Percentiles rank a stretch among this genome's conserved stretches.
phyloP scores from a whole-genome alignment of 2,888 invertebrate species.

The Scaptomyza tumidula region DNA sequence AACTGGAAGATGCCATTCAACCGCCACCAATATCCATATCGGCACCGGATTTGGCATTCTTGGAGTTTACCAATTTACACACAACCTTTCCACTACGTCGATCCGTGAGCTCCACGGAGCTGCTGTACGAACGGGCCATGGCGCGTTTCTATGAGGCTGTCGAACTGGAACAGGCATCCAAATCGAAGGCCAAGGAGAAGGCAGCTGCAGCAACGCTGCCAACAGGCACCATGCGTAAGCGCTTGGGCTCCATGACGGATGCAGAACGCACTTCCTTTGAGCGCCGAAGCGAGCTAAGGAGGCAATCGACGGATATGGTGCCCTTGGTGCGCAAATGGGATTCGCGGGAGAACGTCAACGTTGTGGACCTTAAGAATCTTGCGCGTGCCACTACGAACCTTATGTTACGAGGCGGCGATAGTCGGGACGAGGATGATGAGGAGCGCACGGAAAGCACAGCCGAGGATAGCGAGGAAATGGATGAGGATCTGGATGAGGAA shows the following conservation, averaged over 20 bases:
- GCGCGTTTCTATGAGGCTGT: conserved; percentile 92
- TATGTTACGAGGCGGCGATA: conserved; percentile 31
- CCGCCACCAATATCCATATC: conserved; percentile 93
- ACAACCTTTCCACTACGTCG: conserved; percentile 87
- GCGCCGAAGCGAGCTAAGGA: conserved; percentile 84
- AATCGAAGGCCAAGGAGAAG: conserved; percentile 73
- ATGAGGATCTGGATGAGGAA: conserved; percentile 63
- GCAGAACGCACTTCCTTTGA: conserved; percentile 85
- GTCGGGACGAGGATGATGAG: conserved; percentile 61
- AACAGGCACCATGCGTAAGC: conserved; percentile 81
- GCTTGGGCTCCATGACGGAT: conserved; percentile 86
- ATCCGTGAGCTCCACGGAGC: conserved; percentile 92
- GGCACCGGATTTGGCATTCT: conserved; percentile 90
- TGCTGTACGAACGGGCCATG: conserved; percentile 93
- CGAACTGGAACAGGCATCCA: conserved; percentile 89
- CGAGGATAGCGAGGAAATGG: conserved; percentile 69
- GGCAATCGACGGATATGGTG: conserved; percentile 85
- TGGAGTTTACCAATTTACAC: conserved; percentile 86
- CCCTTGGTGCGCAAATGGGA: conserved; percentile 79
- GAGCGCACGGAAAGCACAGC: conserved; percentile 80
- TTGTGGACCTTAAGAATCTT: conserved; percentile 48
- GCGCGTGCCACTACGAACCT: conserved; percentile 51
- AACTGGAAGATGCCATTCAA: conserved; percentile 88
- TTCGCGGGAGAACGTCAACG: conserved; percentile 79
- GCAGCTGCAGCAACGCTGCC: conserved; percentile 47